Base-by-base conservation (phyloP, 2,888 invertebrate genomes). In the Pherbina coryleti region DNA sequence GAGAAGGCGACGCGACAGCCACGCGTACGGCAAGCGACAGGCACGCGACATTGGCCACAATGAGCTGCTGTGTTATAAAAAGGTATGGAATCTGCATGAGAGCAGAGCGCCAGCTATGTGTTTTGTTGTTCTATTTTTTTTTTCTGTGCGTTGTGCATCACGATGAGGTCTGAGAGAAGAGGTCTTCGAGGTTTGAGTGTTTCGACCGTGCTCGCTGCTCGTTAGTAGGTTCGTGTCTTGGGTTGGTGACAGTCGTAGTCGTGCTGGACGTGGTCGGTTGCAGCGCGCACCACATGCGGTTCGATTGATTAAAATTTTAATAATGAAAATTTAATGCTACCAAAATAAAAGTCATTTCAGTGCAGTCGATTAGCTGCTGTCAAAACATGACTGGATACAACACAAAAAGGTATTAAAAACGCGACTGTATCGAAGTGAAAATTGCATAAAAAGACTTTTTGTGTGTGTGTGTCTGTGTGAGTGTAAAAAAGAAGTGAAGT, bases 31-130 rank as follows among this genome's bases (percentile, higher is more conserved):
- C 44, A 64, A 60, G 51, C 25, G 51, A 69, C 25, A 67, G 51
- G 34, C 70, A 80, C 71, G 76, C 60, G 60, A 44, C 75, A 60
- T n/a, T 34, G 53, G 79, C 80, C 80, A 83, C 67, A 77, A 77
- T 77, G 77, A 77, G 77, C 73, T 74, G 73, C 69, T 37, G 69
- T 19, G 25, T 34, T 25, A 37, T 79, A 79, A 79, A 79, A 79
- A 81, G 83, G 79, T 72, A 78, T 76, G 72, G 76, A 75, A 77
- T 31, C 28, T n/a, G 64, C 31, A 17, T 62, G 62, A 49, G 67
- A 72, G 51, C n/a, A 69, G 60, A 57, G 17, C 60, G 62, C 19
- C 55, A 55, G 19, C 19, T 34, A 14, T 17, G 67, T 28, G 19
- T 67, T 37, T 67, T 37, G 22, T 60, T 60, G 22, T 60, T 60